Evolutionary conservation across 2,888 invertebrate genomes (phyloP).

Genomic region (Laothoe populi): DNA sequence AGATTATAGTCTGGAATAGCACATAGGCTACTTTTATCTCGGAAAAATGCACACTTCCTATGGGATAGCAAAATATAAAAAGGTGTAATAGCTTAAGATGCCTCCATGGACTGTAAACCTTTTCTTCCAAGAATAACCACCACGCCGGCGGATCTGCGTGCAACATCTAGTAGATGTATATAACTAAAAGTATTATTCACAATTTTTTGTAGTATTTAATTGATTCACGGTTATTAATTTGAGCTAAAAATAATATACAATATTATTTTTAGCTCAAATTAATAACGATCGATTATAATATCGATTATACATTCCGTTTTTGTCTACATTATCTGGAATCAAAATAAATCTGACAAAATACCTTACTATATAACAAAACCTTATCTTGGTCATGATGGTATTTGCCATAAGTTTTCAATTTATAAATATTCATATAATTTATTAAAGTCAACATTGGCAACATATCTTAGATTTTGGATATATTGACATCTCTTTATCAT

Average conservation of each 20-base stretch:
- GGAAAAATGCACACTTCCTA: too few species aligned
- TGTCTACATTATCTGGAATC: neutral
- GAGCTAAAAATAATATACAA: neutral
- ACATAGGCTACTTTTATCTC: too few species aligned
- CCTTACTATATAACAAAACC: neutral
- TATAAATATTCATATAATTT: slow-evolving; percentile 11
- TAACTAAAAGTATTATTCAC: neutral
- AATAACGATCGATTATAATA: too few species aligned
- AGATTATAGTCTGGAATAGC: too few species aligned
- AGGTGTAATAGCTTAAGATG: too few species aligned
- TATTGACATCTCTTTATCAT: too few species aligned
- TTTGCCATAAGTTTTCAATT: neutral
- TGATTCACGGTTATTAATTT: neutral
- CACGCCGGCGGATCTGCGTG: too few species aligned
- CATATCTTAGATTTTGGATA: neutral
- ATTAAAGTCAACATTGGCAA: neutral
- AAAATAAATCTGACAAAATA: neutral
- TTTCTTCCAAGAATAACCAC: too few species aligned
- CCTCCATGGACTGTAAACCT: too few species aligned
- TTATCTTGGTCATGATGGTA: neutral
- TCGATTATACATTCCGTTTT: too few species aligned
- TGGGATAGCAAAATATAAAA: too few species aligned
- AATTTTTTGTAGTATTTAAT: neutral
- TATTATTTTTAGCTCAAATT: neutral
- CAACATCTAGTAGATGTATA: too few species aligned